These are phyloP conservation scores for Copidosoma aretas DNA, from an alignment of 2,888 invertebrate species.

Conservation along the genomic window DNA sequence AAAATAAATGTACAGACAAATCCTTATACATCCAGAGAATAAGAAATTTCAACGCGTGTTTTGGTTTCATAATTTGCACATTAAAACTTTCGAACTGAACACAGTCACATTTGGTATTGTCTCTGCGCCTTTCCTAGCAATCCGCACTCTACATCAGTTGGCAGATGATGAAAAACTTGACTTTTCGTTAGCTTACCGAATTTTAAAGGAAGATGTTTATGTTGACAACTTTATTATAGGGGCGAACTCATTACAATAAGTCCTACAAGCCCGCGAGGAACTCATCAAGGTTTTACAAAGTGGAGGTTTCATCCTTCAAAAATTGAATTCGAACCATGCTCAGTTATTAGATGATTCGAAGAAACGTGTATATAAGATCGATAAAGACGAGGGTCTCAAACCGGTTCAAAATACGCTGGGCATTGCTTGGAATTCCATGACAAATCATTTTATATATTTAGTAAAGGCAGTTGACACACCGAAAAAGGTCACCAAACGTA, in stretches of 20 bases:
- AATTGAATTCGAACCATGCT: slow-evolving; percentile 44
- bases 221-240: slow-evolving; percentile 43
- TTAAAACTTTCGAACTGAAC: slow-evolving; percentile 4
- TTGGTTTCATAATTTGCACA: slow-evolving; percentile 11
- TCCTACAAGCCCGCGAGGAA: slow-evolving; percentile 41
- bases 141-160: slow-evolving; percentile 30
- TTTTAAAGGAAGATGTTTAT: slow-evolving; percentile 39
- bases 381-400: neutral
- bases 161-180: slow-evolving; percentile 36
- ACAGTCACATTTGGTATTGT: slow-evolving; percentile 35
- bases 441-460: neutral
- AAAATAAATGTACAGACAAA: slow-evolving; percentile 8
- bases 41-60: slow-evolving; percentile 33
- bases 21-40: slow-evolving; percentile 15
- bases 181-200: slow-evolving; percentile 26
- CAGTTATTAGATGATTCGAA: slow-evolving; percentile 24
- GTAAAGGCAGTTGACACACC: neutral
- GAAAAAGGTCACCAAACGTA: slow-evolving; percentile 9
- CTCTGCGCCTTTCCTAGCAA: slow-evolving; percentile 28
- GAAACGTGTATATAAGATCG: neutral
- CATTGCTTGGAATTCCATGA: neutral
- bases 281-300: slow-evolving; percentile 41
- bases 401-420: neutral
- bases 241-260: slow-evolving; percentile 35
- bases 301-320: slow-evolving; percentile 51